Conservation (phyloP, 2,113 vertebrate species). For the Panthera leo region DNA sequence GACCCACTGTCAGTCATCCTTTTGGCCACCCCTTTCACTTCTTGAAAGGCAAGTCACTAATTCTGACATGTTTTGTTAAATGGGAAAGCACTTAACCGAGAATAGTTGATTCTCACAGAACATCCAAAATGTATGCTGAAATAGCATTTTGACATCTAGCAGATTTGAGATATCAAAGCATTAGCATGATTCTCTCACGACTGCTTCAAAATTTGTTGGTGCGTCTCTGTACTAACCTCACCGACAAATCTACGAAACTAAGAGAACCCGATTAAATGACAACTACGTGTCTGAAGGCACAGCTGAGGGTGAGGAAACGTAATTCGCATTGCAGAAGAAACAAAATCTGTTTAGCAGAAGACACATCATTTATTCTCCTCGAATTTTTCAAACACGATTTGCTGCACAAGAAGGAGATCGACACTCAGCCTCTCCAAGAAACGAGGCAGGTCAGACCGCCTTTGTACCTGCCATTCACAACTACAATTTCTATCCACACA, state of each 20-base stretch:
- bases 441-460: not conserved
- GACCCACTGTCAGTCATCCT: fast-evolving
- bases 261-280: not conserved
- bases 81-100: not conserved
- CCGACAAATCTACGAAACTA: not conserved
- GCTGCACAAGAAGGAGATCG: fast-evolving
- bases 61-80: not conserved
- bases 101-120: not conserved
- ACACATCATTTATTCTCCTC: not conserved
- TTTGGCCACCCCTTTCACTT: not conserved
- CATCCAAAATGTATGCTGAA: not conserved
- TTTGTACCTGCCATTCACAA: not conserved
- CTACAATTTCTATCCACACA: not conserved
- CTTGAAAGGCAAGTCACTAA: not conserved
- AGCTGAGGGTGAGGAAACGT: not conserved
- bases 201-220: not conserved
- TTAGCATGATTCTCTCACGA: not conserved
- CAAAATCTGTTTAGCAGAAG: not conserved
- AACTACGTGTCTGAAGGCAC: not conserved
- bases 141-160: not conserved
- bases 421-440: not conserved
- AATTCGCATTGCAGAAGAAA: not conserved
- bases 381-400: not conserved
- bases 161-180: not conserved
- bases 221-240: not conserved